Evolutionary conservation across 2,797 vertebrate genomes (phyloP), one percentile per base, ranked within the genome.

Genomic region (Capromys pilorides): DNA sequence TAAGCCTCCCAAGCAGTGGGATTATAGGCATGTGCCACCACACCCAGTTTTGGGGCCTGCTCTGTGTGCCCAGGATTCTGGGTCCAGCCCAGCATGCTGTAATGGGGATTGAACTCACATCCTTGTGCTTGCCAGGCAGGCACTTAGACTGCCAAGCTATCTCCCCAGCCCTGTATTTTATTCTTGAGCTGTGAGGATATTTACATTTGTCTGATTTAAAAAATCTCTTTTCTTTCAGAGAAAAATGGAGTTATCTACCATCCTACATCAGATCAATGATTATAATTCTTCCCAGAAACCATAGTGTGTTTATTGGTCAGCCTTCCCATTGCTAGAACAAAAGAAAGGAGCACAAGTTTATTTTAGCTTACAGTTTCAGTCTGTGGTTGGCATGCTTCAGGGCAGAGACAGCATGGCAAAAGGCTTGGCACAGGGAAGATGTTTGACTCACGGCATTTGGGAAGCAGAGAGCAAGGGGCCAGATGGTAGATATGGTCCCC

Each of bases 181-280:
- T 90, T 95, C 96, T 75, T 78, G 88, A 95, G 51, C 86, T 86
- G 57, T 90, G 78, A 87, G 83, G 54, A 87, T 90, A 78, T 28
- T 66, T 28, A 51, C 33, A 86, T 3, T 4, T 62, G 31, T 90
- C 73, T 94, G 18, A 93, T 94, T 94, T 18, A 57, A 62, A 93
- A 94, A 86, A 64, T 51, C 31, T 88, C 80, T 94, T 85, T 89
- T 90, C 59, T 97, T 97, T 94, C 88, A 88, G 95, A 88, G 39
- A 19, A 41, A 89, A 86, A 92, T 14, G 69, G 79, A 86, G 57
- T 93, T 24, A 2, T 45, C 49, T 93, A 93, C 39, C 10, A 90
- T 88, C 77, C 88, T 24, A 45, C 95, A 67, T 82, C 86, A 69
- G 67, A 54, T 73, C 73, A 41, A 6, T 90, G 88, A 95, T 12